Evolutionary conservation across 2,888 invertebrate genomes (phyloP).

Genomic region (Zaprionus obscuricornis): DNA sequence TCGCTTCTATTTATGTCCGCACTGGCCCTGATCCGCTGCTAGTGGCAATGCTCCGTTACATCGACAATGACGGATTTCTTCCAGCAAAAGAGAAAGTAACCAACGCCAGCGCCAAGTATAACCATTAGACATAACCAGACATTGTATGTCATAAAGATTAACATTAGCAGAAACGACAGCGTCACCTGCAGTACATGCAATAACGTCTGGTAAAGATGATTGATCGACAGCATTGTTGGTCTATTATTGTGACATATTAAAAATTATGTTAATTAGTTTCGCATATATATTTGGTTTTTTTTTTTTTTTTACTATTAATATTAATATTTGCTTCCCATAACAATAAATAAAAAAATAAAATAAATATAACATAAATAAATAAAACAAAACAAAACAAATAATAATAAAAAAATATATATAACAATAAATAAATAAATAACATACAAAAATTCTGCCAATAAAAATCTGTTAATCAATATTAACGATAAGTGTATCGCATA

Average conservation of each 20-base stretch:
- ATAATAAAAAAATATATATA: too few species aligned
- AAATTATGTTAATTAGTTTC: too few species aligned
- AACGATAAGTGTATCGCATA: too few species aligned
- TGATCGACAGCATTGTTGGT: slow-evolving; percentile 91
- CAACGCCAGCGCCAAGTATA: slow-evolving; percentile 93
- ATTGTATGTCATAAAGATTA: slow-evolving; percentile 99
- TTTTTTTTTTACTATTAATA: too few species aligned
- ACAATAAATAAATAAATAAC: too few species aligned
- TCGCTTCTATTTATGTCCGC: slow-evolving; percentile 21
- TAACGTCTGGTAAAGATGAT: slow-evolving; percentile 93
- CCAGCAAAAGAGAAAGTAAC: slow-evolving; percentile 98
- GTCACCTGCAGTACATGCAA: slow-evolving; percentile 95
- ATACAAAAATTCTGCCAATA: too few species aligned
- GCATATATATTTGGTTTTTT: too few species aligned
- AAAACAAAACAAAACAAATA: background rate
- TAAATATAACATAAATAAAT: background rate
- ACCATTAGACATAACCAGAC: slow-evolving; percentile 96
- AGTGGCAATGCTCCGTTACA: slow-evolving; percentile 98
- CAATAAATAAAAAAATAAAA: too few species aligned
- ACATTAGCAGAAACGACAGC: slow-evolving; percentile 96
- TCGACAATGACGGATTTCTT: slow-evolving; percentile 96
- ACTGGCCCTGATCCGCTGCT: slow-evolving; percentile 79
- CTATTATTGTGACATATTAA: slow-evolving; percentile 86
- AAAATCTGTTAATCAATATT: too few species aligned
- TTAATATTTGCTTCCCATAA: too few species aligned